Evolutionary conservation across 2,888 invertebrate species (phyloP).

Genomic region (Stomorhina lunata): DNA sequence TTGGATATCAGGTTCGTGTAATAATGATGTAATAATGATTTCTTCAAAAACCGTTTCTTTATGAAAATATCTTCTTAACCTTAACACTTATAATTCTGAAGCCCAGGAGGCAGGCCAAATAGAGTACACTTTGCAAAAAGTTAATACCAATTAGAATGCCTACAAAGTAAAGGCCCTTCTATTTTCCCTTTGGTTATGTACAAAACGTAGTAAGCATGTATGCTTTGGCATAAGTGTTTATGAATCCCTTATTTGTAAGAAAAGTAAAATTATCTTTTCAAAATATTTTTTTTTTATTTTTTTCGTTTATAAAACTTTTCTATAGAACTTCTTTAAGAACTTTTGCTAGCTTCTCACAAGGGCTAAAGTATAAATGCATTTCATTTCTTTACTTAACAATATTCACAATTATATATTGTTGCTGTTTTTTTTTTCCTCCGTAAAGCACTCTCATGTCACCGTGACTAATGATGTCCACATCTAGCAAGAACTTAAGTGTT

Average conservation of each 20-base stretch:
- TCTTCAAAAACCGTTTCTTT: too few species aligned
- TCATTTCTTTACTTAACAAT: constrained; percentile 30
- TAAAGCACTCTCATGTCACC: constrained; percentile 54
- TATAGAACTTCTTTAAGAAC: constrained; percentile 73
- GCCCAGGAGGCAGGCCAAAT: too few species aligned
- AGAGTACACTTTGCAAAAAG: too few species aligned
- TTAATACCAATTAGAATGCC: too few species aligned
- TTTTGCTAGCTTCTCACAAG: constrained; percentile 67
- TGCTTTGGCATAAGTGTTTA: background rate
- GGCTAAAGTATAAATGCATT: constrained; percentile 3
- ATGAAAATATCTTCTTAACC: too few species aligned
- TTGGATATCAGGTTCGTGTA: too few species aligned
- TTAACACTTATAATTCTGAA: too few species aligned
- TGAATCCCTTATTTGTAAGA: background rate
- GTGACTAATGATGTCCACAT: constrained; percentile 62
- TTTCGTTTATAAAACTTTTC: constrained; percentile 68
- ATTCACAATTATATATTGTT: constrained; percentile 27
- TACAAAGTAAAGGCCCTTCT: too few species aligned
- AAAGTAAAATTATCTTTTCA: too few species aligned
- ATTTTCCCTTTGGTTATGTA: too few species aligned
- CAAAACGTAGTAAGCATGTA: background rate
- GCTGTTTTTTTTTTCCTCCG: background rate
- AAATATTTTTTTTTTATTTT: background rate
- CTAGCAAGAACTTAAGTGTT: constrained; percentile 34
- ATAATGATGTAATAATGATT: too few species aligned